Percentiles rank a stretch among this genome's conserved stretches.
Conservation (phyloP, 2,888 invertebrate genomes). For the Anorthoa munda region DNA sequence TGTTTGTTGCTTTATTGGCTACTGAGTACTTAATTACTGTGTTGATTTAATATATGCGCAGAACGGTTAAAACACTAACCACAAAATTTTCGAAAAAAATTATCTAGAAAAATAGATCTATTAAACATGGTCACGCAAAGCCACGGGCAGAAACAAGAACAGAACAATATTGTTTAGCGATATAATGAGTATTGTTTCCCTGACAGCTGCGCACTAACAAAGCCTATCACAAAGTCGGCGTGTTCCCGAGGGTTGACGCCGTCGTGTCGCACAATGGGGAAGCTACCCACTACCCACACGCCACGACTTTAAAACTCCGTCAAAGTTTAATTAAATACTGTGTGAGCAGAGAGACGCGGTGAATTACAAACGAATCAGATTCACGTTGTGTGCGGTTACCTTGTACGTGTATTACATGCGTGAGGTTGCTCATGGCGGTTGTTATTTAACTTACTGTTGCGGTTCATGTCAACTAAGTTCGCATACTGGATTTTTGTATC, state of each 20-base stretch:
- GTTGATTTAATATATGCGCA: not conserved
- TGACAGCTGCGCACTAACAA: conserved; percentile 40
- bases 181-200: conserved; percentile 48
- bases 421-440: conserved; percentile 3
- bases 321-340: conserved; percentile 62
- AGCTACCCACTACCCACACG: conserved; percentile 27
- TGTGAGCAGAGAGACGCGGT: conserved; percentile 31
- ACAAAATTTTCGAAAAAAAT: not conserved
- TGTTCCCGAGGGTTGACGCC: conserved; percentile 23
- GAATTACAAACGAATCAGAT: conserved; percentile 56
- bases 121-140: not conserved
- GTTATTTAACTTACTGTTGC: conserved; percentile 3
- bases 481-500: not conserved
- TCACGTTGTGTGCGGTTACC: conserved; percentile 35
- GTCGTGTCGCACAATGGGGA: conserved; percentile 40
- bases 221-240: conserved; percentile 39
- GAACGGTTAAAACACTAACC: not conserved
- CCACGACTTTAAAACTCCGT: conserved; percentile 52
- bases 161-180: conserved; percentile 21
- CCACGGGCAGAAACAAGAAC: not conserved
- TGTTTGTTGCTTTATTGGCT: not conserved
- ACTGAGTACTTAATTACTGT: not conserved
- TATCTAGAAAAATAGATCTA: no score
- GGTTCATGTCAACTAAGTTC: not conserved
- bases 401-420: conserved; percentile 19